Base-by-base conservation (phyloP, 2,113 vertebrate genomes). In the Gorsachius goisagi region DNA sequence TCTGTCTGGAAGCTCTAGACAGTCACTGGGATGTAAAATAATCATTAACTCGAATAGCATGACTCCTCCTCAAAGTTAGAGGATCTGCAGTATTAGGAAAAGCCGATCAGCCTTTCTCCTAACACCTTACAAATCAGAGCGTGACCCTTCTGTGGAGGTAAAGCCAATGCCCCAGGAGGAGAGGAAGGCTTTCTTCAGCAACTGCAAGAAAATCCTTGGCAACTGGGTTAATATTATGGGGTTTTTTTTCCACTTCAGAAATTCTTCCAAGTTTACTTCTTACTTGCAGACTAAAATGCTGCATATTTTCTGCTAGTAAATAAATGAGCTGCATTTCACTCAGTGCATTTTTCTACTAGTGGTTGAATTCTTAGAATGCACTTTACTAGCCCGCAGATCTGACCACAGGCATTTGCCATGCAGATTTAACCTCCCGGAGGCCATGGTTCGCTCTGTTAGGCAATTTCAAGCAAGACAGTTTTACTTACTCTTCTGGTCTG, bases 401-500 rank as follows among this genome's bases (percentile, higher is more conserved):
- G 64, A 72, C 32, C 53, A 86, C 7, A 26, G 62, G 76, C 44
- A 89, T 39, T 80, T 52, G n/a, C 60, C 67, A 88, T 55, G 80
- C 87, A 85, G 92, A 97, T 94, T 85, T 92, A 69, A 86, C 55
- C 55, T 96, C 89, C 78, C 47, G 13, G 3, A 45, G 89, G 91
- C 67, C 87, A 11, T 50, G 77, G 47, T 78, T 96, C 32, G 33
- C 90, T 95, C 62, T 96, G 87, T 88, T 83, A 93, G 9, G 64
- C 82, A 96, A 96, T 92, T 96, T 92, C 58, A 96, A 96, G 80
- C 67, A 85, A 88, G 92, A 75, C 16, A 92, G 80, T 74, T 97
- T 95, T 96, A 95, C 33, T 91, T 37, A 90, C 73, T 91, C 73
- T 83, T 76, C 75, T 69, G 78, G 82, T 77, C 63, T 76, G 69